These are phyloP conservation scores for Acomys russatus DNA, from an alignment of 2,797 vertebrate genomes.

Conservation along the genomic window DNA sequence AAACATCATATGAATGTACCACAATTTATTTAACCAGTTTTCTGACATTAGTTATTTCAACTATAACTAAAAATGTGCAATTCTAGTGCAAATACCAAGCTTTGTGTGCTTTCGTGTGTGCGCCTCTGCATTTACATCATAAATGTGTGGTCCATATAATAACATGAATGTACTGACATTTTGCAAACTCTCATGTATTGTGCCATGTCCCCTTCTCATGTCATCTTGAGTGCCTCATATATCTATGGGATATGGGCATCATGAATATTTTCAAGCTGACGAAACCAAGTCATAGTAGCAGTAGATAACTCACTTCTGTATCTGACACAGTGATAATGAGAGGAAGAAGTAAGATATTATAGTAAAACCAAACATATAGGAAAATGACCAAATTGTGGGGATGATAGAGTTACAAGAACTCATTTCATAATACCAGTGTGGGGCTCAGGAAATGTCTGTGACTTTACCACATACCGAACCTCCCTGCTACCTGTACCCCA, in stretches of 20 bases:
- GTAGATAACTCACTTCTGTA: not conserved
- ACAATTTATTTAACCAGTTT: constrained; percentile 44
- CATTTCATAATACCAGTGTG: not conserved
- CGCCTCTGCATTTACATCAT: constrained; percentile 11
- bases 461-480: not conserved
- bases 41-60: constrained; percentile 25
- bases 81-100: constrained; percentile 29
- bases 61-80: constrained; percentile 50
- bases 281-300: not conserved
- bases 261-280: not conserved
- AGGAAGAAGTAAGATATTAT: not conserved
- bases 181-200: not conserved
- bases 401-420: not conserved
- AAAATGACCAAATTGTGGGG: not conserved
- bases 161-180: constrained; percentile 22
- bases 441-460: not conserved
- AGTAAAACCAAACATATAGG: not conserved
- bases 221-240: not conserved
- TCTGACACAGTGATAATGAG: not conserved
- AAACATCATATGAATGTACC: not conserved
- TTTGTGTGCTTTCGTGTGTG: not conserved
- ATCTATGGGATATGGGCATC: no score
- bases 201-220: not conserved
- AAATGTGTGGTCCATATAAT: not conserved
- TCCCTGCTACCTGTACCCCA: not conserved